phyloP scores from a whole-genome alignment of 2,888 invertebrate genomes.

The Tachystola acroxantha region DNA sequence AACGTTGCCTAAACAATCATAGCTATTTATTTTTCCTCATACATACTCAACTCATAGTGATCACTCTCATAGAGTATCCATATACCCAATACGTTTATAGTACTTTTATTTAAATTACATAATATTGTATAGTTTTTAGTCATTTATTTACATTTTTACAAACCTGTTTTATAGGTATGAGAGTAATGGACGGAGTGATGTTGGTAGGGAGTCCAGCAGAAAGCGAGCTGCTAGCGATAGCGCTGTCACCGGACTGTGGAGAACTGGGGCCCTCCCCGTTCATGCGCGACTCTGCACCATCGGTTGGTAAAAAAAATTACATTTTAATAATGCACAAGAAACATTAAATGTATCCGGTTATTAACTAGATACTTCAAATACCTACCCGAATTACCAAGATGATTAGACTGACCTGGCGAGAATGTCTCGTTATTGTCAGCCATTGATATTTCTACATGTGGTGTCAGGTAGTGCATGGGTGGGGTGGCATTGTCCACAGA shows the following conservation, averaged over 20 bases:
- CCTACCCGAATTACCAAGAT: conserved; percentile 53
- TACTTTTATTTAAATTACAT: no score
- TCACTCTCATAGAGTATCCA: no score
- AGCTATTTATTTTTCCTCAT: no score
- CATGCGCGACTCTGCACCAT: conserved; percentile 65
- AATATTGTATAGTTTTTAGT: no score
- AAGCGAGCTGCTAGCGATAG: conserved; percentile 85
- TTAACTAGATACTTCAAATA: conserved; percentile 2
- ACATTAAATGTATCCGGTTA: neutral
- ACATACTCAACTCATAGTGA: no score
- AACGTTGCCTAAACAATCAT: no score
- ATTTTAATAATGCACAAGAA: neutral
- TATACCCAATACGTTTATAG: no score
- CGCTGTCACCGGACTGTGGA: conserved; percentile 89
- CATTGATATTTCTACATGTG: conserved; percentile 94
- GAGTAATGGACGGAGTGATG: conserved; percentile 90
- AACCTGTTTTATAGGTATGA: conserved; percentile 92
- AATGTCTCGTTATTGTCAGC: conserved; percentile 87
- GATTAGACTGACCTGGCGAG: conserved; percentile 73
- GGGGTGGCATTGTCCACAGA: conserved; percentile 93
- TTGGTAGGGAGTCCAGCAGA: conserved; percentile 73
- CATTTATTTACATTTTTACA: no score
- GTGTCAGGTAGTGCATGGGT: conserved; percentile 94
- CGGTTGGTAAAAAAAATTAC: neutral
- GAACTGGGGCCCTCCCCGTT: conserved; percentile 85